Base-by-base conservation (phyloP, 2,888 invertebrate species). In the Eudasyphora cyanicolor region DNA sequence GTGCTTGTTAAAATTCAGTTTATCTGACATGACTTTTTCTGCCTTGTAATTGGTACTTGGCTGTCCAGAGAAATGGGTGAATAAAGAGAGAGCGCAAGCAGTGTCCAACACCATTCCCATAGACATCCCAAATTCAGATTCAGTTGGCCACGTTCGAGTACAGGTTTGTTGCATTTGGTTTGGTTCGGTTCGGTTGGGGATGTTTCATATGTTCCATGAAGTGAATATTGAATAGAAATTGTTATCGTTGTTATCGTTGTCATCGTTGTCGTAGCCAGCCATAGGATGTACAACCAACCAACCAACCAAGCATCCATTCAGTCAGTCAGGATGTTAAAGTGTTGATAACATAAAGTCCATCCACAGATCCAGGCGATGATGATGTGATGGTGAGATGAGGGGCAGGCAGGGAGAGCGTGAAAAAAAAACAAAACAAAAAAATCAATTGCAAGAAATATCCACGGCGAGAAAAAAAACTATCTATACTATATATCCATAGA, bases 31-130 rank as follows among this genome's bases (percentile, higher is more conserved):
- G 93, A 93, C 93, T 93, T 93, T 92, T 86, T 94, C 93, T 87
- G 94, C 93, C 85, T 93, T 95, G 91, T 96, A 95, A 88, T 95
- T 94, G 88, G 94, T 94, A 92, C 95, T 96, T 92, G 95, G 95
- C 96, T 95, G 89, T 89, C 88, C 62, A 21, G 42, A 74, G n/a
- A 12, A 49, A 62, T 2, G n/a, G n/a, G n/a, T n/a, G n/a, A n/a
- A n/a, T n/a, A n/a, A n/a, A n/a, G n/a, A n/a, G n/a, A n/a, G n/a
- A n/a, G n/a, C n/a, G 45, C 57, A 57, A 27, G 57, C 7, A n/a
- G n/a, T n/a, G n/a, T n/a, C n/a, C 19, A 17, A 12, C 64, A 64
- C 19, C 35, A 64, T 35, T n/a, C 27, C 21, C 60, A 14, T 12
- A 3, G 10, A 2, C 60, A 60, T 14, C 27, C 14, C 32, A 62